These are phyloP conservation scores for Halichoerus grypus DNA, from an alignment of 2,113 vertebrate species.

Conservation along the genomic window DNA sequence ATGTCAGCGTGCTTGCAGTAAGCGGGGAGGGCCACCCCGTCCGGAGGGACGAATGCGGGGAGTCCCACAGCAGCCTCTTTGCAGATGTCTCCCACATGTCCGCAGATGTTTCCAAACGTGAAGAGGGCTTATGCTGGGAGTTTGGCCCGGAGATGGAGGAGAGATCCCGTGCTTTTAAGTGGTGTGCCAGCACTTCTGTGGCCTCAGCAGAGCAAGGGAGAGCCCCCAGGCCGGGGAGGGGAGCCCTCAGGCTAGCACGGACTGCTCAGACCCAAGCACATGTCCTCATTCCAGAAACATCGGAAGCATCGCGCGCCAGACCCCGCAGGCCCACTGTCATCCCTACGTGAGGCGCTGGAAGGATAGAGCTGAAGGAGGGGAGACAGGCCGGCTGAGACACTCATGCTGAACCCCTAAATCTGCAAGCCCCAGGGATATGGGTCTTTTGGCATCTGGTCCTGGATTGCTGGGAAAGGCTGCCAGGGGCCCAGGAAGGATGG, in stretches of 20 bases:
- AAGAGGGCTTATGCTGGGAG: neutral
- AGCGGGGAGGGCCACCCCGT: neutral
- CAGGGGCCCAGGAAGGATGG: neutral
- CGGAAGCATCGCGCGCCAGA: neutral
- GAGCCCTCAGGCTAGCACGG: neutral
- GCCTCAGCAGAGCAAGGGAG: neutral
- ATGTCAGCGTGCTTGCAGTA: neutral
- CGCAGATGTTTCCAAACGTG: neutral
- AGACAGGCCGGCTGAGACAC: neutral
- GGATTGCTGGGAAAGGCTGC: neutral
- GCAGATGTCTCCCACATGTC: neutral
- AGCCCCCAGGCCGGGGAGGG: neutral
- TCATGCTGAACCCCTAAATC: neutral
- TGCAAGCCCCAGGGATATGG: neutral
- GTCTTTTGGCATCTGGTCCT: neutral
- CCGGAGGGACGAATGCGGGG: neutral
- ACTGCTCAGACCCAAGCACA: neutral
- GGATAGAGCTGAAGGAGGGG: neutral
- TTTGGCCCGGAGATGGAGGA: neutral
- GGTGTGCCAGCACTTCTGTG: neutral
- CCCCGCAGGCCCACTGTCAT: neutral
- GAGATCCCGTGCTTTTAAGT: neutral
- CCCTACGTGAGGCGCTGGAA: neutral
- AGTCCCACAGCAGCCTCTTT: neutral
- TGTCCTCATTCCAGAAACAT: fast-evolving